Conservation (phyloP, 2,113 vertebrate genomes). For the Amblyornis subalaris region DNA sequence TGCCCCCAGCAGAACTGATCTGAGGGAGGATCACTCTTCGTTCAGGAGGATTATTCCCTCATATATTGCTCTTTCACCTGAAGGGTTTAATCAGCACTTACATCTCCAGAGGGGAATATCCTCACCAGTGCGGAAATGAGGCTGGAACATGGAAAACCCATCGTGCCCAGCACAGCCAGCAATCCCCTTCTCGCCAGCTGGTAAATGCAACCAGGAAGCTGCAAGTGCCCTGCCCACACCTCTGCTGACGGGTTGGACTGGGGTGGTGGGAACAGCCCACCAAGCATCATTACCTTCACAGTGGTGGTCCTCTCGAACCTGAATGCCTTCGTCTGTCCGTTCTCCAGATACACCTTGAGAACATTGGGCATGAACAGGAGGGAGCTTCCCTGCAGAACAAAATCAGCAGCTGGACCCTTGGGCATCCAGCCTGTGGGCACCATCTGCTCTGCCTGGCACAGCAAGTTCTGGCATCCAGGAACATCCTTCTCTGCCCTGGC, state of each 20-base stretch:
- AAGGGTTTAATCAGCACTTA: background rate
- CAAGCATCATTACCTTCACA: conserved; percentile 81
- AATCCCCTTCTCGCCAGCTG: background rate
- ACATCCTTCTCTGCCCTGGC: background rate
- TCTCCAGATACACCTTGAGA: conserved; percentile 96
- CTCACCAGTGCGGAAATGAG: background rate
- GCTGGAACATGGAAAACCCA: background rate
- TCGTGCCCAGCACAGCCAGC: background rate
- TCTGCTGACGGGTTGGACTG: background rate
- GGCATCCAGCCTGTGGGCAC: rapidly evolving
- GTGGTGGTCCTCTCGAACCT: conserved; percentile 90
- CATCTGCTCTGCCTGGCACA: background rate
- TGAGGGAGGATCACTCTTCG: background rate
- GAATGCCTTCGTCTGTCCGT: conserved; percentile 98
- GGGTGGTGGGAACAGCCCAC: background rate
- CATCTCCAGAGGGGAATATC: background rate
- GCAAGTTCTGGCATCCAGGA: background rate
- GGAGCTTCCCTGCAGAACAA: conserved; percentile 87
- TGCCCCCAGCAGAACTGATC: background rate
- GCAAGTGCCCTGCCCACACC: background rate
- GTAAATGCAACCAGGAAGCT: background rate
- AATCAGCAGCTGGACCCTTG: background rate
- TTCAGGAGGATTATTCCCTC: background rate
- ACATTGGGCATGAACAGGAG: conserved; percentile 96
- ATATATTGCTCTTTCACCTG: background rate